A percentile compares a stretch with the other conserved stretches of the same genome.
Evolutionary conservation across 2,888 invertebrate species (phyloP).

Genomic region (Meteorus cinctellus): DNA sequence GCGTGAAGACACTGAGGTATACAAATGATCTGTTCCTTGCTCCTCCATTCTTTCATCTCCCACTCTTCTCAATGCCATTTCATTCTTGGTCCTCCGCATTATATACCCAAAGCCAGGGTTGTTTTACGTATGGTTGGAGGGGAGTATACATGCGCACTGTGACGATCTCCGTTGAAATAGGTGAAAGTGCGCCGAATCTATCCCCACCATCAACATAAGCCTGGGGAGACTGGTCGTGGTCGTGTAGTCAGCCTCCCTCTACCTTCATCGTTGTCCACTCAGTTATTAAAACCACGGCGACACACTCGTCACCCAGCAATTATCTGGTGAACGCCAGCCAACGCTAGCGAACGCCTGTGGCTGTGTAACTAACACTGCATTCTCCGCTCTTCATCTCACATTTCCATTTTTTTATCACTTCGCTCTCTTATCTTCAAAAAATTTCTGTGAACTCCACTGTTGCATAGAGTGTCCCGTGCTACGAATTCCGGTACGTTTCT

Average conservation of each 20-base stretch:
- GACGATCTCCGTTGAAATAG: constrained; percentile 34
- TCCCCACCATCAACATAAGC: constrained; percentile 55
- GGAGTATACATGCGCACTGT: constrained; percentile 64
- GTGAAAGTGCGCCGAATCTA: constrained; percentile 47
- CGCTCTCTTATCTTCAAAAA: background rate
- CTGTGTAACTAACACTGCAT: constrained; percentile 52
- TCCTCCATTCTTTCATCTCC: constrained; percentile 24
- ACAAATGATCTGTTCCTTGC: background rate
- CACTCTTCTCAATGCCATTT: constrained; percentile 26
- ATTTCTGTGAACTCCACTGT: background rate
- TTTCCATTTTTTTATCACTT: constrained; percentile 9
- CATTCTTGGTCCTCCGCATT: background rate
- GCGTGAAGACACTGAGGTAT: background rate
- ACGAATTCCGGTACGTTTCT: background rate
- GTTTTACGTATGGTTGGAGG: constrained; percentile 65
- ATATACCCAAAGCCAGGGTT: constrained; percentile 58
- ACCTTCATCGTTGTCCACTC: constrained; percentile 68
- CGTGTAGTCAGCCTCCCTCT: constrained; percentile 62
- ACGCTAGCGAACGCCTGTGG: constrained; percentile 68
- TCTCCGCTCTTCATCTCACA: constrained; percentile 5
- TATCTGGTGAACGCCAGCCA: constrained; percentile 69
- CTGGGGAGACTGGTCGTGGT: constrained; percentile 48
- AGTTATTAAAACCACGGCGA: constrained; percentile 72
- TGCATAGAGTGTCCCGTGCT: background rate
- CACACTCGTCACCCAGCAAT: constrained; percentile 70